Conservation (phyloP, 92 coral and sea anemone species). For the Pocillopora meandrina region DNA sequence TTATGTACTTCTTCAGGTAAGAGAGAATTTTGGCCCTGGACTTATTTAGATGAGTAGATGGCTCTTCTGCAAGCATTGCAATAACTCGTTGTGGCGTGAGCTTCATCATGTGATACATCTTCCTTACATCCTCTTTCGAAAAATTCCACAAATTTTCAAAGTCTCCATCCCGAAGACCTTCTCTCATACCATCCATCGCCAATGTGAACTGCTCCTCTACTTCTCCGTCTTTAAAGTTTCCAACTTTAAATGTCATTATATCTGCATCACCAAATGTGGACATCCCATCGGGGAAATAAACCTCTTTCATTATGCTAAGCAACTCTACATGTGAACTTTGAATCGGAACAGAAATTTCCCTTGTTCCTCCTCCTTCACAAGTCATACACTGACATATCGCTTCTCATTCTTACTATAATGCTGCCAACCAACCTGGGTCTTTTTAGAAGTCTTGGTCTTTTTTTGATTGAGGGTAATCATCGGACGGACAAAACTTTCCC, state of each 20-base stretch:
- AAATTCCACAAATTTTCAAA: conserved; percentile 19
- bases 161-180: conserved; percentile 16
- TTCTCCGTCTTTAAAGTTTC: conserved; percentile 24
- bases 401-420: conserved; percentile 14
- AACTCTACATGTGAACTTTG: conserved; percentile 10
- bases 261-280: conserved; percentile 23
- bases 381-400: conserved; percentile 22
- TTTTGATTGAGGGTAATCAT: conserved; percentile 14
- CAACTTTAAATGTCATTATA: conserved; percentile 28
- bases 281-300: conserved; percentile 28
- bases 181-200: conserved; percentile 13
- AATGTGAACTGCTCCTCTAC: conserved; percentile 20
- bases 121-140: conserved; percentile 17
- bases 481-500: neutral
- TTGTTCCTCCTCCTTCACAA: conserved; percentile 17
- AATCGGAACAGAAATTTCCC: conserved; percentile 23
- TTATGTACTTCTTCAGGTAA: conserved; percentile 20
- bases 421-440: conserved; percentile 37
- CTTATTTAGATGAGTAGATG: conserved; percentile 18
- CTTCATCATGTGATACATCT: conserved; percentile 16
- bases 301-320: conserved; percentile 22
- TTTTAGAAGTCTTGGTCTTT: conserved; percentile 9
- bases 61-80: neutral
- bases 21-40: conserved; percentile 3
- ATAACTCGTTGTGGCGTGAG: conserved; percentile 20